Evolutionary conservation across 1,140 invertebrate genomes (phyloP), one percentile per base, ranked within the genome.

Genomic region (Argopecten irradians): DNA sequence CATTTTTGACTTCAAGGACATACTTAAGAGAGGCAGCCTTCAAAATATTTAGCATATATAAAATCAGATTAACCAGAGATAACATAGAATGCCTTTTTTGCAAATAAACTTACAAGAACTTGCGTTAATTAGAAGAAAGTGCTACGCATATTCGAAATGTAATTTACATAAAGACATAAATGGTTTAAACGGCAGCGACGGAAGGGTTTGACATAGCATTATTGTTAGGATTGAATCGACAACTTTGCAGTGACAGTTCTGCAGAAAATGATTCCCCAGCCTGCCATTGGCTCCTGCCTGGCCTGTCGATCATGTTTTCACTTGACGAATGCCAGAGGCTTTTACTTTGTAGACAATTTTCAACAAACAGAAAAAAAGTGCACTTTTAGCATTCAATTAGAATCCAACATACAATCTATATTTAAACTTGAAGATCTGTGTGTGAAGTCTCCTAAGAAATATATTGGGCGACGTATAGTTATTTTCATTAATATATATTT

Each of bases 121-220:
- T 28, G 55, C 5, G 22, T 28, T 71, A 71, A 71, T 71, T 71
- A 71, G n/a, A 71, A 71, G 55, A 71, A 71, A 71, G 55, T 28
- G 55, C 55, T 71, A 71, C 55, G 55, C 55, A 71, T 71, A 71
- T 71, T 71, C 28, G 55, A 71, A 71, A 71, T 71, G 55, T 71
- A n/a, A 71, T 71, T 71, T 71, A 71, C 55, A 71, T 71, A 71
- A 71, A 71, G 55, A 71, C 55, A 71, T 71, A 71, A 71, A 71
- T 71, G 55, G 55, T 71, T 71, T 71, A 71, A 71, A 71, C 55
- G n/a, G 55, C n/a, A 11, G 55, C 55, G 55, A 71, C 55, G 55
- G 55, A 71, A 71, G 55, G 55, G 55, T 71, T 71, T 71, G 55
- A 71, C 55, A n/a, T 71, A 71, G 55, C 55, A 71, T 71, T 71